Base-by-base conservation (phyloP, 2,797 vertebrate genomes). In the Rhinatrema bivittatum region DNA sequence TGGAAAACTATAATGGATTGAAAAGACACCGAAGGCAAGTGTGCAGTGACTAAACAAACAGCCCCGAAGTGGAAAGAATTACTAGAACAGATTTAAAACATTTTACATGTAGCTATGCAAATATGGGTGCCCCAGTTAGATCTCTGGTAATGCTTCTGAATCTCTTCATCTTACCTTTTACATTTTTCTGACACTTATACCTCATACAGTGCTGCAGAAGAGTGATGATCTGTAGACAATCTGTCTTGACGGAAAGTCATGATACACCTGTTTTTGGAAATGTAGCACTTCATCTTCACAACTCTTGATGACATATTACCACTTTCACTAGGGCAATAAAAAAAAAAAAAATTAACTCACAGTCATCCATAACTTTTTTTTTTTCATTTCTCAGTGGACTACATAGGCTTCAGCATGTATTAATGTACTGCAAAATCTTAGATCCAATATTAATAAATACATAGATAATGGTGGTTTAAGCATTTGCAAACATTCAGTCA, bases 231-330 rank as follows among this genome's bases (percentile, higher is more conserved):
- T 20, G 28, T 30, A 46, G 27, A 11, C 28, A 30, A 14, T 41
- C 29, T 31, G 3, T 40, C 27, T 41, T 20, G 31, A 15, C 17
- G 27, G 14, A 21, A 12, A 21, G 8, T 50, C 28, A 29, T 1
- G 12, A 40, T 23, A 40, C 30, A 48, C 17, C 37, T 35, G 16
- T 3, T 49, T 38, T 26, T 47, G 16, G 17, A 54, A 59, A 39
- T 3, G n/a, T 21, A 22, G 12, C n/a, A 24, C 17, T 46, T 46
- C 13, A 3, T 15, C 16, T 19, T 36, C 39, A 35, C 13, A 29
- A 16, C 7, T 32, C 24, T 16, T 31, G 44, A 39, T 28, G 9
- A 10, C 35, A 2, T 7, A 29, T 14, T 39, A 5, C 2, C 0
- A 1, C 29, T 15, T 38, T 29, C 17, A 5, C 22, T 22, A 23